Base-by-base conservation (phyloP, 2,113 vertebrate genomes). In the Polypterus senegalus region DNA sequence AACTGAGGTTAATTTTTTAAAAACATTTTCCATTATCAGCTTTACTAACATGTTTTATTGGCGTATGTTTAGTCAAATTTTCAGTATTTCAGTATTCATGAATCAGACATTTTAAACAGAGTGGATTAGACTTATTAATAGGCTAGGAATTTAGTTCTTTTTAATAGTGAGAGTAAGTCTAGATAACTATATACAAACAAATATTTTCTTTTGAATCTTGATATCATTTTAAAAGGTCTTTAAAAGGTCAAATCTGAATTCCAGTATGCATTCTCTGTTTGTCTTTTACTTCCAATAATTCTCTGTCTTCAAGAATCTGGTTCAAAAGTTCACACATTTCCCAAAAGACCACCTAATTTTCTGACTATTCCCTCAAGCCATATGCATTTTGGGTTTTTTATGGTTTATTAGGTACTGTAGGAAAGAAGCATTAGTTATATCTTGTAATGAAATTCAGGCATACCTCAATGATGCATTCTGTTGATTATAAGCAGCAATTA, bases 371-470 rank as follows among this genome's bases (percentile, higher is more conserved):
- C 85, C 86, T 81, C 82, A 85, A 89, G 86, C 85, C 86, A 86
- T 85, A 87, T 86, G 85, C 87, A 82, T 89, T 89, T 89, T 83
- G 82, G 81, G 86, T 89, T 88, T 80, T 87, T 88, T 87, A 89
- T 89, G 85, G 83, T 86, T 89, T 88, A 88, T 89, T 88, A 88
- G 81, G 82, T 88, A 86, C 81, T 82, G 84, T 84, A 88, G 81
- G 80, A 87, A 88, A 89, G 86, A 86, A 86, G 82, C 86, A 88
- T 89, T 87, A 88, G 83, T 88, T 88, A 86, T 86, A 88, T 86
- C 81, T 84, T 85, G 81, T 89, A 88, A 88, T 88, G 85, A 87
- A 89, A 89, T 88, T 83, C 86, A 86, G 82, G 80, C 82, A 84
- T 81, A 85, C 80, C 86, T 88, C 81, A 83, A 75, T 82, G 84